Base-by-base conservation (phyloP, 2,888 invertebrate genomes). In the Theretra japonica region DNA sequence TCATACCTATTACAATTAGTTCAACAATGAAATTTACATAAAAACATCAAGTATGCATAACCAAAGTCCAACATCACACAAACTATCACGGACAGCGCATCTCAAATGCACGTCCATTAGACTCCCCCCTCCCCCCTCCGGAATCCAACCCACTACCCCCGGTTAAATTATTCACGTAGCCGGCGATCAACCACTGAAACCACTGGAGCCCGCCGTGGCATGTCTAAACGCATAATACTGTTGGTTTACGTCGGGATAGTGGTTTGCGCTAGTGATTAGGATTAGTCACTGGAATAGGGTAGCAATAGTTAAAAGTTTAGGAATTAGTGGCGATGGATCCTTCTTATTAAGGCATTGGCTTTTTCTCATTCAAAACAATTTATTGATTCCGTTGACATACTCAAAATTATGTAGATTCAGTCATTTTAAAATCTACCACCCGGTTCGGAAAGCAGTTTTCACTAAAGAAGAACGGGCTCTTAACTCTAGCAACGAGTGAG, bases 81-180 rank as follows among this genome's bases (percentile, higher is more conserved):
- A 53, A 53, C 53, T 19, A 53, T 53, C 19, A 53, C 17, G 53
- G 6, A 4, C n/a, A n/a, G 53, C 6, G 53, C 53, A 53, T 53
- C 53, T n/a, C 53, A n/a, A 53, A 53, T 53, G n/a, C 53, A 53
- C 53, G n/a, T 53, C 53, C 53, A 53, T 53, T 53, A 53, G n/a
- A n/a, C n/a, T n/a, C n/a, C n/a, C n/a, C n/a, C n/a, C n/a, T n/a
- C 1, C 6, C 19, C 53, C 8, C 30, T 17, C 17, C 19, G 25
- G 19, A 30, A 33, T 60, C 33, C 33, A 30, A 30, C 28, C 60
- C 30, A 19, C n/a, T 30, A 33, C 8, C 33, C 30, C 25, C 25
- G 28, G 25, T 59, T 59, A 59, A 59, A 59, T 59, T 60, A 60
- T 33, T n/a, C 60, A 60, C 60, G n/a, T 2, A 60, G 60, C 60